Base-by-base conservation (phyloP, 2,888 invertebrate genomes). In the Cyaniris semiargus region DNA sequence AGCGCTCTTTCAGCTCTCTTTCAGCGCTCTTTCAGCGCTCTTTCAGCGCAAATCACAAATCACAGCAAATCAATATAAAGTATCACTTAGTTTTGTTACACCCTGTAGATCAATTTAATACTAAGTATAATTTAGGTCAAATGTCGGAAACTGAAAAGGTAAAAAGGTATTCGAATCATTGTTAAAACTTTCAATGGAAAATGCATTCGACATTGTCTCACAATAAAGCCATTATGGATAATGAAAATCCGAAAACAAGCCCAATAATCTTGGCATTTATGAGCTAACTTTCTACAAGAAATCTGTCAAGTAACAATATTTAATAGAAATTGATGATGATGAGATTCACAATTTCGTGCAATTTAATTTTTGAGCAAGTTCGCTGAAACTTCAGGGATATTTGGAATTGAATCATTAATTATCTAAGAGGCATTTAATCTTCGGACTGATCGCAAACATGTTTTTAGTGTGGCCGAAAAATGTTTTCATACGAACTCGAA, bases 391-490 rank as follows among this genome's bases (percentile, higher is more conserved):
- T 74, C 8, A 13, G 21, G 10, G 21, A 38, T 23, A 44, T 27
- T 48, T 21, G 74, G 21, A 72, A 74, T 74, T 74, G 74, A 74
- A 48, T 74, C 53, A 53, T 74, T 48, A 74, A 74, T 72, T 72
- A 72, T 74, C n/a, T n/a, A n/a, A 18, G 72, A 2, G 23, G 48
- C 53, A 53, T 74, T 74, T 27, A 74, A 74, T 53, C 53, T 23
- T 48, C 44, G 53, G 74, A 53, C 44, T 27, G 53, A 66, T 84
- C 85, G 83, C 85, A 90, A 90, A 90, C 89, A 90, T 90, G 88
- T 90, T 90, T 90, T 88, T 82, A 84, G 81, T 78, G 80, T 81
- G 79, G 78, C 79, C 80, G 83, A 87, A 86, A 86, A 85, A 86
- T 84, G 80, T 78, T 74, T 53, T 53, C 74, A 74, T 74, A 71